Base-by-base conservation (phyloP, 2,113 vertebrate genomes). In the Callithrix jacchus region DNA sequence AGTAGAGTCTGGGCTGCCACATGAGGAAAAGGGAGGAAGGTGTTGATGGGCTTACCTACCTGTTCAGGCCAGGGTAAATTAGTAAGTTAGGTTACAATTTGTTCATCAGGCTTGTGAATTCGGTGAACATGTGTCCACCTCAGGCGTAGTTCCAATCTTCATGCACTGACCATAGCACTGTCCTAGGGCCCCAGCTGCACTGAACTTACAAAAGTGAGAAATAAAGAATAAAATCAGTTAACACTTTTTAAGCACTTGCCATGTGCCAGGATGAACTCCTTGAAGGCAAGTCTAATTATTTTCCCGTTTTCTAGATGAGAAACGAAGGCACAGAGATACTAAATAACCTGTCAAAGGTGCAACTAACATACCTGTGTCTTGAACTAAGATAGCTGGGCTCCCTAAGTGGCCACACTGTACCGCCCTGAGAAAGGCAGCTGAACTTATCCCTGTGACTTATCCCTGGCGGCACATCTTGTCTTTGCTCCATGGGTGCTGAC, bases 101-200 rank as follows among this genome's bases (percentile, higher is more conserved):
- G 5, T n/a, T n/a, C 14, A 10, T 42, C 9, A 20, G 30, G 45
- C 8, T 35, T 68, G 37, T 30, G 81, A 91, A 49, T 45, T 25
- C 16, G 17, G 45, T 45, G 21, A 42, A 12, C 0, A 1, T 11
- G 32, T 16, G 2, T 6, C 13, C 2, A 2, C 35, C 20, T 49
- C 49, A 40, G 25, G 30, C 2, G 35, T 42, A 66, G 45, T 4
- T 3, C 27, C 12, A 3, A 0, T 5, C 40, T 45, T 56, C 32
- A 30, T 3, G 1, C 12, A 9, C 32, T 54, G 23, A 27, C 58
- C 13, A 1, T 23, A 14, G 14, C 58, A 37, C 30, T 37, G 45
- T 47, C 54, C 37, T 8, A 64, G 68, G 68, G 12, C 16, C 35
- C 30, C 32, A 6, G 45, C 54, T 1, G 6, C 5, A 8, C 52